Base-by-base conservation (phyloP, 2,888 invertebrate species). In the Drosophila borborema region DNA sequence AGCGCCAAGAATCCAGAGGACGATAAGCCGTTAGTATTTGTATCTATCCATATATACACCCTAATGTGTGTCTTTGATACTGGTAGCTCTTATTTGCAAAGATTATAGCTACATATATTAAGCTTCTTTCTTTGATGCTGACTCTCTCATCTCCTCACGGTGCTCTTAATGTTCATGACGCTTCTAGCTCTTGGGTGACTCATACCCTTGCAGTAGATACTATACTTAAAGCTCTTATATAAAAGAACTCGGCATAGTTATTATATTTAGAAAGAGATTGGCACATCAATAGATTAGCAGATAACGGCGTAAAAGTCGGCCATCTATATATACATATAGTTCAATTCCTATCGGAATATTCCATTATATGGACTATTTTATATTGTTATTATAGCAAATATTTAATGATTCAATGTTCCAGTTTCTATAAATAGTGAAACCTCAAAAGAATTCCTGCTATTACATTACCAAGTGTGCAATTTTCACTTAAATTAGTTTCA, bases 1-100 rank as follows among this genome's bases (percentile, higher is more conserved):
- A 96, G 97, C 92, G 97, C 97, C 62, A 95, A 95, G 84, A 96
- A 96, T 92, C 96, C 96, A 0, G 97, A 97, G 91, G 97, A 97
- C 92, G 95, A 95, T 77, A 94, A 94, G 85, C 95, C 95, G 92
- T 93, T 79, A 88, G 92, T 87, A 72, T 61, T 14, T 38, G 9
- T n/a, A 36, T 5, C 28, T 6, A 28, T 28, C 5, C 5, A 7
- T 40, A 16, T 23, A 12, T 51, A 23, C 12, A 31, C 2, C 1
- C 3, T 7, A 9, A 34, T 51, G n/a, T 48, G 3, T 48, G 3
- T 3, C 20, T 7, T 16, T 16, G 40, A 41, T 49, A 20, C 38
- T 41, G n/a, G 3, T 18, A 38, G 18, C 31, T 38, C 6, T 16
- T 16, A 31, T 23, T 38, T 54, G 23, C 54, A 55, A 23, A 40